Evolutionary conservation across 2,888 invertebrate genomes (phyloP).

Genomic region (Nomada fucata): DNA sequence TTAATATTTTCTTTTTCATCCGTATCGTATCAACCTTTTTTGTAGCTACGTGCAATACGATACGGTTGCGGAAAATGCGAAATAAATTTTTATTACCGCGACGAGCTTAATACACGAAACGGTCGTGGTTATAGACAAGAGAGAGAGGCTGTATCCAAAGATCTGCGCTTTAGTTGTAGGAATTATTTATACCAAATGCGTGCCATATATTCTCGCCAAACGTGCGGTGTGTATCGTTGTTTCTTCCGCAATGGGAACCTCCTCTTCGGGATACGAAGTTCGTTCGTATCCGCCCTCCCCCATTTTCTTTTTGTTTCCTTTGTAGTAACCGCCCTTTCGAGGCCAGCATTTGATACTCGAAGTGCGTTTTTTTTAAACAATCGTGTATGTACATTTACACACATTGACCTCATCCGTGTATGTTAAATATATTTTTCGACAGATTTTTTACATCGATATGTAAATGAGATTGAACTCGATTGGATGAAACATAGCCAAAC

Average conservation of each 20-base stretch:
- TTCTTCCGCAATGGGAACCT: background rate
- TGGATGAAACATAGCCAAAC: background rate
- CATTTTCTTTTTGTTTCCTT: background rate
- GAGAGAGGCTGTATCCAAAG: constrained; percentile 41
- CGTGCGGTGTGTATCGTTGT: background rate
- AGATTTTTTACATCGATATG: constrained; percentile 16
- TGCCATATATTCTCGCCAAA: constrained; percentile 32
- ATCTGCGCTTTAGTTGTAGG: constrained; percentile 28
- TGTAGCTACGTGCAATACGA: too few species aligned
- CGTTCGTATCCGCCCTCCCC: background rate
- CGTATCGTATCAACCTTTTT: background rate
- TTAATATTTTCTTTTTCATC: background rate
- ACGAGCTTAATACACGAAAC: background rate
- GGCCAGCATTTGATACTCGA: constrained; percentile 30
- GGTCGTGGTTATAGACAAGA: background rate
- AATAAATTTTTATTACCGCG: background rate
- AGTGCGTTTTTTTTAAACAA: constrained; percentile 5
- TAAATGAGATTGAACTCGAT: background rate
- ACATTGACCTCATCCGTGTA: background rate
- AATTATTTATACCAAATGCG: constrained; percentile 33
- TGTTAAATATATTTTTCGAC: constrained; percentile 10
- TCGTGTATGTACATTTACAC: background rate
- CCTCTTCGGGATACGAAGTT: background rate
- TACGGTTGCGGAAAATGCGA: background rate
- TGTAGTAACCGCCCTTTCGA: too few species aligned